Conservation (phyloP, 2,797 vertebrate genomes). For the Loris lydekkerianus region DNA sequence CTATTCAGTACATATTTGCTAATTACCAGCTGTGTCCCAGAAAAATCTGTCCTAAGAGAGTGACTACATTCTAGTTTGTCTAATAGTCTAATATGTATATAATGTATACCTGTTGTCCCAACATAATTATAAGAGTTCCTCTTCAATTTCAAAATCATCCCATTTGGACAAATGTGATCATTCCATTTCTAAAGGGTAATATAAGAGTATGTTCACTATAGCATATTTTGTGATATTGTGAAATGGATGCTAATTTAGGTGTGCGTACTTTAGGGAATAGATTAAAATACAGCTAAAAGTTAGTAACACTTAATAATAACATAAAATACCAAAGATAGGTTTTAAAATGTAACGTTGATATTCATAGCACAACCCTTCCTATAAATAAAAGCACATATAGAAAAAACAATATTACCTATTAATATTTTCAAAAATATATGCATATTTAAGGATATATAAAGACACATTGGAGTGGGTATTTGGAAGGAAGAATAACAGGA, state of each 20-base stretch:
- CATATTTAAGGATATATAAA: slow-evolving; percentile 43
- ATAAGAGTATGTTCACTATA: slow-evolving; percentile 25
- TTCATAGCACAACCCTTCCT: slow-evolving; percentile 1
- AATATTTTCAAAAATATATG: slow-evolving; percentile 32
- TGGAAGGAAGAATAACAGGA: background rate
- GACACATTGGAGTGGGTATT: background rate
- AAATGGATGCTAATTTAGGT: background rate
- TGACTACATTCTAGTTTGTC: background rate
- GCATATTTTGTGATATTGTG: background rate
- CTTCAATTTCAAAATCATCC: slow-evolving; percentile 61
- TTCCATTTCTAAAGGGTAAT: background rate
- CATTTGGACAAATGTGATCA: slow-evolving; percentile 36
- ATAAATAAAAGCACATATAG: slow-evolving; percentile 30
- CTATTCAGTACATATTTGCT: background rate
- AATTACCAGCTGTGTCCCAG: background rate
- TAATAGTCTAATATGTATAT: background rate
- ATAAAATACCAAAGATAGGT: slow-evolving; percentile 3
- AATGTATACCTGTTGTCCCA: background rate
- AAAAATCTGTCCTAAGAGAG: slow-evolving; percentile 22
- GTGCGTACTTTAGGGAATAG: background rate
- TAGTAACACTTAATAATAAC: slow-evolving; percentile 52
- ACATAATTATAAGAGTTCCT: background rate
- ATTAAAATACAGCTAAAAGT: slow-evolving; percentile 54
- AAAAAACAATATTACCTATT: slow-evolving; percentile 33
- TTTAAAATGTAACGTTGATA: slow-evolving; percentile 57